These are phyloP conservation scores for Ophion ventricosus DNA, from an alignment of 2,888 invertebrate genomes.

Conservation along the genomic window DNA sequence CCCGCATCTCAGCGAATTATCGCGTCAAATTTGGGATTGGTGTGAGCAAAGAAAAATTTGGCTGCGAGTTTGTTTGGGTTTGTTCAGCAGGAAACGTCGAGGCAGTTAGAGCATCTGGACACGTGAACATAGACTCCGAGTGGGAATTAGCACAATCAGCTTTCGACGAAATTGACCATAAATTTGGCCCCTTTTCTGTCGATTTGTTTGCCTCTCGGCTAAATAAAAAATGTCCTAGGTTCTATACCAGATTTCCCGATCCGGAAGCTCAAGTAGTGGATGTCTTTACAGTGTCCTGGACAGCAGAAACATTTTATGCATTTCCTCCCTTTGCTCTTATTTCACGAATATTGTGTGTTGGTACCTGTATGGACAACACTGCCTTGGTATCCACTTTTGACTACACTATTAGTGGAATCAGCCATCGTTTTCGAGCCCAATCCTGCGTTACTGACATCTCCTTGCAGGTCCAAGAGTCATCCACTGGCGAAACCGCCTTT, in stretches of 20 bases:
- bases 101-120: neutral
- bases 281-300: constrained; percentile 2
- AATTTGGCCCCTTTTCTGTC: neutral
- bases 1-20: neutral
- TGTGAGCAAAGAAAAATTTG: neutral
- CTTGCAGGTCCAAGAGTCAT: constrained; percentile 67
- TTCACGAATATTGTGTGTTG: constrained; percentile 70
- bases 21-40: neutral
- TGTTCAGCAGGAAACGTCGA: neutral
- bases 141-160: neutral
- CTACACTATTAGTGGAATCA: constrained; percentile 36
- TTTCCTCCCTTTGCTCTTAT: constrained; percentile 74
- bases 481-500: constrained; percentile 66
- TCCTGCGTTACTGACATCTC: constrained; percentile 67
- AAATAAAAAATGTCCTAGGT: neutral
- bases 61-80: neutral
- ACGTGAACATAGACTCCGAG: neutral
- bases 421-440: constrained; percentile 69
- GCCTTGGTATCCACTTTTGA: constrained; percentile 74
- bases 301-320: constrained; percentile 65
- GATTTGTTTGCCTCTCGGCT: neutral
- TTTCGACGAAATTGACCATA: neutral
- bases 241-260: neutral
- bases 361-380: constrained; percentile 74
- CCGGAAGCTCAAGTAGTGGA: neutral